phyloP scores from a whole-genome alignment of 2,113 vertebrate genomes.

The Anthoscopus minutus region DNA sequence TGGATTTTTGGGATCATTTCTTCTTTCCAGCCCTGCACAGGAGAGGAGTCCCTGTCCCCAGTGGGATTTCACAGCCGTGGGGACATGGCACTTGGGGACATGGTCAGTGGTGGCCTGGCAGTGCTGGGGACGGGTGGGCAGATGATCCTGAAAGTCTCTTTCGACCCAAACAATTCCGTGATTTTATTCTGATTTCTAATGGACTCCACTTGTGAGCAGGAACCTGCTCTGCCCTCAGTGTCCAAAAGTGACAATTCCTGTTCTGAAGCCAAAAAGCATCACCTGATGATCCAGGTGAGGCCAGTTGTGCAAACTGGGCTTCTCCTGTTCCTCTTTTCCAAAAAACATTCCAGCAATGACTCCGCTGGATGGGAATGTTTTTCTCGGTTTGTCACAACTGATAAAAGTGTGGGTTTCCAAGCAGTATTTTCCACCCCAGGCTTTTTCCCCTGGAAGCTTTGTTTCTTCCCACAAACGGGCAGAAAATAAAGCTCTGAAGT shows the following conservation, averaged over 20 bases:
- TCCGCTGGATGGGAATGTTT: neutral
- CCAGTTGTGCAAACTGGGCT: neutral
- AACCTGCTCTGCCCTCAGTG: neutral
- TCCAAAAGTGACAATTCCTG: neutral
- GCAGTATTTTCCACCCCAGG: neutral
- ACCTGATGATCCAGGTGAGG: neutral
- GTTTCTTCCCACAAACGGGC: neutral
- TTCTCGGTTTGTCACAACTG: neutral
- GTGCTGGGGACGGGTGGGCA: neutral
- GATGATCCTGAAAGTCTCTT: neutral
- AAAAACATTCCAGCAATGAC: neutral
- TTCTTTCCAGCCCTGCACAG: neutral
- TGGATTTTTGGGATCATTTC: neutral
- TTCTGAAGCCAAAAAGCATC: neutral
- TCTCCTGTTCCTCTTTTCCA: neutral
- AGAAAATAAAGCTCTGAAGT: neutral
- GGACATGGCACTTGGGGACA: neutral
- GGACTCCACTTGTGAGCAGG: rapidly evolving
- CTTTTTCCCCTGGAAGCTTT: neutral
- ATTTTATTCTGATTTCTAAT: neutral
- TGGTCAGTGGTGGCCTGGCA: neutral
- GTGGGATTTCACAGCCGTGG: too few relatives aligned
- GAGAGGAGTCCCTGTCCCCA: neutral
- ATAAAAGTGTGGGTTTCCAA: neutral
- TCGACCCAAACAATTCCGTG: neutral